Conservation (phyloP, 23 tunicate species). For the Trididemnum nubilum region DNA sequence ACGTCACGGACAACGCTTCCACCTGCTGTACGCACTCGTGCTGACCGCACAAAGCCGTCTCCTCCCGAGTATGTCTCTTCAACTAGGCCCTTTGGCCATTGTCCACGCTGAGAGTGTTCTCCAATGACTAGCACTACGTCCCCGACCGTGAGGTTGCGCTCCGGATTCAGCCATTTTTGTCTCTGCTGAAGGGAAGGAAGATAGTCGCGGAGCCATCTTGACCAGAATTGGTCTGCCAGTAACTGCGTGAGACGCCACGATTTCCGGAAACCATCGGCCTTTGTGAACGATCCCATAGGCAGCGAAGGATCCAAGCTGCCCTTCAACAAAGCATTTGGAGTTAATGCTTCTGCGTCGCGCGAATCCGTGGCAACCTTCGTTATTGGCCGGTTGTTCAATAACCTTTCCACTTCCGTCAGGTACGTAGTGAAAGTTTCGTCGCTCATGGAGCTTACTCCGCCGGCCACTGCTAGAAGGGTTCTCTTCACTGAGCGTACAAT, state of each 20-base stretch:
- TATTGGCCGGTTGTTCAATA: conserved; percentile 29
- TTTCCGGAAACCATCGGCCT: conserved; percentile 17
- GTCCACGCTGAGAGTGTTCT: too few relatives aligned
- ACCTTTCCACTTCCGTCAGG: not conserved
- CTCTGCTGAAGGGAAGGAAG: too few relatives aligned
- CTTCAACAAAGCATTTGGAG: too few relatives aligned
- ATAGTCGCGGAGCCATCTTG: not conserved
- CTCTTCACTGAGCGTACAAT: too few relatives aligned
- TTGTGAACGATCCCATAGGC: conserved; percentile 11
- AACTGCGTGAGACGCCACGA: not conserved
- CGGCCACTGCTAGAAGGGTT: not conserved
- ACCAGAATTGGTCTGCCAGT: conserved; percentile 12
- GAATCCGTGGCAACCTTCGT: conserved; percentile 7
- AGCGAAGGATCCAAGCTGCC: conserved; percentile 4
- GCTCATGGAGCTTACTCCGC: too few relatives aligned
- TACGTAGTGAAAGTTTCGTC: not conserved
- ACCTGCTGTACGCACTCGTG: not conserved
- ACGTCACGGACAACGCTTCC: too few relatives aligned
- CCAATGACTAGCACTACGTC: conserved; percentile 26
- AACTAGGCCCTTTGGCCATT: conserved; percentile 34
- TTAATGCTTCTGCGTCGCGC: too few relatives aligned
- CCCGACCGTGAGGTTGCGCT: conserved; percentile 4
- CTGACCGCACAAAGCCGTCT: not conserved
- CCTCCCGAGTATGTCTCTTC: conserved; percentile 12
- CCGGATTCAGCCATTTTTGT: conserved; percentile 17